Evolutionary conservation across 2,113 vertebrate genomes (phyloP).

Genomic region (Hydrolagus affinis): DNA sequence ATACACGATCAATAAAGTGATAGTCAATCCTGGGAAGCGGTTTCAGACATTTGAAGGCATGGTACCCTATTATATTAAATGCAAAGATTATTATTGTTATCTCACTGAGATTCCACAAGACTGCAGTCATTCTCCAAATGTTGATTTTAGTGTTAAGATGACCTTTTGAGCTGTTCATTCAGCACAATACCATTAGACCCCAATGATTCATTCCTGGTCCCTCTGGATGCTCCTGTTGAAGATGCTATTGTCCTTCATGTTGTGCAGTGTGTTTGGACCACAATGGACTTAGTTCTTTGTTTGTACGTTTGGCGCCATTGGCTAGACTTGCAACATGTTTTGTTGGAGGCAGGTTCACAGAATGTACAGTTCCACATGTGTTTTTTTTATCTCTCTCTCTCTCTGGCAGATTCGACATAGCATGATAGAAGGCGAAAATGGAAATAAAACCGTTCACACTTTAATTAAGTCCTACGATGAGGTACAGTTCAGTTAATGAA

Average conservation of each 20-base stretch:
- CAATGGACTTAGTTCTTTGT: not conserved
- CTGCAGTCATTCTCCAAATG: too few relatives aligned
- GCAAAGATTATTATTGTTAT: too few relatives aligned
- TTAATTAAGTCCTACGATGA: slow-evolving; percentile 95
- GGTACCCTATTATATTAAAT: too few relatives aligned
- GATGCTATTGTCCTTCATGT: not conserved
- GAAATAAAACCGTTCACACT: slow-evolving; percentile 82
- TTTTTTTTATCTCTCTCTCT: slow-evolving; percentile 18
- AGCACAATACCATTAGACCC: not conserved
- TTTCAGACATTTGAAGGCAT: too few relatives aligned
- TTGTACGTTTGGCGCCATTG: not conserved
- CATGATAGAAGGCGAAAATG: slow-evolving; percentile 91
- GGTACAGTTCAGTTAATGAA: slow-evolving; percentile 51
- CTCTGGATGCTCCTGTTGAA: not conserved
- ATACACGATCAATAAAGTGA: too few relatives aligned
- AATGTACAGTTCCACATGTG: not conserved
- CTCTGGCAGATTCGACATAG: slow-evolving; percentile 75
- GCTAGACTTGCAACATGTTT: not conserved
- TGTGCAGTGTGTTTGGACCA: not conserved
- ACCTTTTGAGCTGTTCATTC: not conserved
- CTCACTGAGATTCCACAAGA: too few relatives aligned
- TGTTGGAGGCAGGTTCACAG: not conserved
- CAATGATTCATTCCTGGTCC: not conserved
- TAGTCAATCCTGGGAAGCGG: too few relatives aligned
- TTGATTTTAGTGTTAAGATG: too few relatives aligned